Conservation (phyloP, 2,113 vertebrate genomes). For the Lagenorhynchus albirostris region DNA sequence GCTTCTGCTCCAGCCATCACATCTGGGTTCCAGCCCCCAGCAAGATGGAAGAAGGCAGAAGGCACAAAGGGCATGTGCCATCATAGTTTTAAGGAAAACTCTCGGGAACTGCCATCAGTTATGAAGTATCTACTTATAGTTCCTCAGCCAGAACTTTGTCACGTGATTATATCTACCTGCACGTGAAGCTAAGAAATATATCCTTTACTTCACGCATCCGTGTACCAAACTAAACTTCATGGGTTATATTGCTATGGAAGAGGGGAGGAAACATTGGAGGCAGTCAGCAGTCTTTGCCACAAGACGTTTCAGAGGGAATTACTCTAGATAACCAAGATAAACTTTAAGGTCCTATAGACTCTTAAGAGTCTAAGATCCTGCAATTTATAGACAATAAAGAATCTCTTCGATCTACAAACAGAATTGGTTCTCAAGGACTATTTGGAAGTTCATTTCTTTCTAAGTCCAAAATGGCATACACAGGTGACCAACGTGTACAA, state of each 20-base stretch:
- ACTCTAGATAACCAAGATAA: neutral
- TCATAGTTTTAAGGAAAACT: neutral
- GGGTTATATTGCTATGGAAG: neutral
- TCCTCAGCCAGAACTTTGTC: neutral
- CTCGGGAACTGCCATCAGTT: neutral
- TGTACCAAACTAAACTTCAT: neutral
- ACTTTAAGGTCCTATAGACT: neutral
- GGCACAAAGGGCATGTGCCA: neutral
- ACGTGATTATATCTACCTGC: neutral
- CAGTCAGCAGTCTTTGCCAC: neutral
- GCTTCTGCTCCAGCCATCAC: neutral
- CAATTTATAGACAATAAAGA: slow-evolving; percentile 16
- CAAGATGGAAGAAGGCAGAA: neutral
- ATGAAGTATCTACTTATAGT: neutral
- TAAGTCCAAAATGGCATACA: neutral
- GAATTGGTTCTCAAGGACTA: slow-evolving; percentile 10
- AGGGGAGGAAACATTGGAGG: neutral
- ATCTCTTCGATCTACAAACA: neutral
- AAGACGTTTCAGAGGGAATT: slow-evolving; percentile 24
- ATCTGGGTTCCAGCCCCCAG: neutral
- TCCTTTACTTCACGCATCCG: neutral
- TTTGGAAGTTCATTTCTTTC: slow-evolving; percentile 31
- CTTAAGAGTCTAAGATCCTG: neutral
- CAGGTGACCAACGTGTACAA: neutral
- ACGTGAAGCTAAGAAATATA: neutral